Conservation (phyloP, 2,888 invertebrate species). For the Isotomurus palustris region DNA sequence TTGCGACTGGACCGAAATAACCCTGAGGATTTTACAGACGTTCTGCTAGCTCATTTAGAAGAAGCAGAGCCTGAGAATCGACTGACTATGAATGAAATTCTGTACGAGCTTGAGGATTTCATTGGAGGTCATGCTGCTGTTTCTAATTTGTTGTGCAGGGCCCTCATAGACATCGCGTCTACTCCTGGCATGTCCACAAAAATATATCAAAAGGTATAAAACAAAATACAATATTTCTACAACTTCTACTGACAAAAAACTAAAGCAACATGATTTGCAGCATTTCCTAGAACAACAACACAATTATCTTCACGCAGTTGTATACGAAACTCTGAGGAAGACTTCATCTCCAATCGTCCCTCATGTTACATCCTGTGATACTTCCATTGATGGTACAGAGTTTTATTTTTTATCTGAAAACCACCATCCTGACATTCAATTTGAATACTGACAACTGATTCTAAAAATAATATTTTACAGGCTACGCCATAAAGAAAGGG, state of each 20-base stretch:
- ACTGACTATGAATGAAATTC: slow-evolving; percentile 45
- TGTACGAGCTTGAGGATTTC: slow-evolving; percentile 62
- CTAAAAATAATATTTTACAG: slow-evolving; percentile 50
- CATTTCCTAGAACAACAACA: slow-evolving; percentile 32
- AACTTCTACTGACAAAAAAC: not conserved
- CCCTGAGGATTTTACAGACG: slow-evolving; percentile 75
- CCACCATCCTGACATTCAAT: not conserved
- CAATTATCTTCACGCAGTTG: slow-evolving; percentile 69
- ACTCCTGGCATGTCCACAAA: slow-evolving; percentile 60
- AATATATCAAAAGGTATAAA: slow-evolving; percentile 62
- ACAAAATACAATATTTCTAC: too few relatives aligned
- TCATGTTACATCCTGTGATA: slow-evolving; percentile 75
- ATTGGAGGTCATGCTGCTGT: slow-evolving; percentile 83
- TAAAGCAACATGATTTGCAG: slow-evolving; percentile 10
- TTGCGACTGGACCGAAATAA: slow-evolving; percentile 45
- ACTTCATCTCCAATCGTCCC: slow-evolving; percentile 86
- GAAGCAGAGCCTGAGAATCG: slow-evolving; percentile 53
- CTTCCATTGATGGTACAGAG: slow-evolving; percentile 62
- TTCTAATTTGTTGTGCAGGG: slow-evolving; percentile 75
- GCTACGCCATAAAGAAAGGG: slow-evolving; percentile 67
- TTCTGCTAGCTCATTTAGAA: slow-evolving; percentile 64
- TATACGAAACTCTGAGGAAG: slow-evolving; percentile 72
- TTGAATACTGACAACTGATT: not conserved
- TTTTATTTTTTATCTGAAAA: not conserved
- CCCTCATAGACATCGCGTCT: slow-evolving; percentile 63